These are phyloP conservation scores for Anarrhichthys ocellatus DNA, from an alignment of 2,113 vertebrate genomes.

Conservation along the genomic window DNA sequence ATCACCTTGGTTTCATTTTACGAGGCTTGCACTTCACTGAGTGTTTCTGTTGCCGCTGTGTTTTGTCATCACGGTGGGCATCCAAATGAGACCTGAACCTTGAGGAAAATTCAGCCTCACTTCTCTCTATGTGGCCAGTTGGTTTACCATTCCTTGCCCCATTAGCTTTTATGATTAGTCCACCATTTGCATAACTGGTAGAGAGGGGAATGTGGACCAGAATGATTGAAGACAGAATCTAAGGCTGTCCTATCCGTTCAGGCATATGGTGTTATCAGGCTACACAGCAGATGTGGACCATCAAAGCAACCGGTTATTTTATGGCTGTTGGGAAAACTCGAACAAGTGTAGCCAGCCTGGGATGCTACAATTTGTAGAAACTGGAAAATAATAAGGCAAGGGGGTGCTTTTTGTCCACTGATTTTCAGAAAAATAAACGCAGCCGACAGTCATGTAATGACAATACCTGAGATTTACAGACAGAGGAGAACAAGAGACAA, in stretches of 20 bases:
- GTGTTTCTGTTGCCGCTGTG: constrained; percentile 41
- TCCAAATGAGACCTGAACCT: constrained; percentile 62
- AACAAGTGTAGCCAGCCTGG: constrained; percentile 26
- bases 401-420: constrained; percentile 14
- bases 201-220: constrained; percentile 45
- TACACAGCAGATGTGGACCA: constrained; percentile 49
- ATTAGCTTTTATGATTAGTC: constrained; percentile 71
- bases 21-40: constrained; percentile 33
- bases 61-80: constrained; percentile 53
- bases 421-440: constrained; percentile 28
- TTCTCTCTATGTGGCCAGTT: constrained; percentile 52
- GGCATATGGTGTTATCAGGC: constrained; percentile 51
- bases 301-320: constrained; percentile 32
- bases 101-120: constrained; percentile 42
- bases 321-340: constrained; percentile 45
- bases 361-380: not conserved
- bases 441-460: constrained; percentile 31
- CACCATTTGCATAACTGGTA: constrained; percentile 67
- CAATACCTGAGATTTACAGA: constrained; percentile 30
- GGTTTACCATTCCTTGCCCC: constrained; percentile 63
- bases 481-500: constrained; percentile 32
- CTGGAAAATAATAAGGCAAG: not conserved
- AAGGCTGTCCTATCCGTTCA: constrained; percentile 39
- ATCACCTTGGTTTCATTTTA: constrained; percentile 54
- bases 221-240: constrained; percentile 62